Conservation (phyloP, 2,797 vertebrate species). For the Propithecus deckenii region DNA sequence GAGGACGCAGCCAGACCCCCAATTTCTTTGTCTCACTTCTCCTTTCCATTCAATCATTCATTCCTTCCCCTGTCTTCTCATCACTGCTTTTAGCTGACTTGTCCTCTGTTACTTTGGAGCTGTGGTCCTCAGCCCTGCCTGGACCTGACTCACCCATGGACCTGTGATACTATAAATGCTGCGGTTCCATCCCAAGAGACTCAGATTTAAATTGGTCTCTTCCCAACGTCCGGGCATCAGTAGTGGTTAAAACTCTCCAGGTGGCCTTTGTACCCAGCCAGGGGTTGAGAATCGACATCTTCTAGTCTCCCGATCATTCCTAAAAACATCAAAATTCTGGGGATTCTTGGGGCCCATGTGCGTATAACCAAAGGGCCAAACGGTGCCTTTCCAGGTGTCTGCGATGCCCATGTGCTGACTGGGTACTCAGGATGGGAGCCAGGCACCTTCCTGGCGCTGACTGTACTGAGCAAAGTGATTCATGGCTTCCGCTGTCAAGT, state of each 20-base stretch:
- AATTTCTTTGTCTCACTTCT: not conserved
- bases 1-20: not conserved
- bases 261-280: not conserved
- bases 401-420: not conserved
- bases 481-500: not conserved
- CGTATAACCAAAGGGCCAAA: not conserved
- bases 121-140: not conserved
- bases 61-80: not conserved
- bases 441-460: not conserved
- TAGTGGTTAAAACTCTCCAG: not conserved
- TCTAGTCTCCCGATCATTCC: not conserved
- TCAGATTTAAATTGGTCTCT: not conserved
- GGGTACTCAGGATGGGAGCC: not conserved
- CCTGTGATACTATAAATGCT: too few relatives aligned
- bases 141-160: not conserved
- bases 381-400: not conserved
- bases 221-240: not conserved
- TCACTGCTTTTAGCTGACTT: not conserved
- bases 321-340: not conserved
- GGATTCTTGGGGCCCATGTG: too few relatives aligned
- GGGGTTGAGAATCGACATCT: not conserved
- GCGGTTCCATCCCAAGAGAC: not conserved
- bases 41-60: not conserved
- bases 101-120: not conserved
- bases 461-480: not conserved